These are phyloP conservation scores for Ophraella communa DNA, from an alignment of 2,888 invertebrate species.

Conservation along the genomic window DNA sequence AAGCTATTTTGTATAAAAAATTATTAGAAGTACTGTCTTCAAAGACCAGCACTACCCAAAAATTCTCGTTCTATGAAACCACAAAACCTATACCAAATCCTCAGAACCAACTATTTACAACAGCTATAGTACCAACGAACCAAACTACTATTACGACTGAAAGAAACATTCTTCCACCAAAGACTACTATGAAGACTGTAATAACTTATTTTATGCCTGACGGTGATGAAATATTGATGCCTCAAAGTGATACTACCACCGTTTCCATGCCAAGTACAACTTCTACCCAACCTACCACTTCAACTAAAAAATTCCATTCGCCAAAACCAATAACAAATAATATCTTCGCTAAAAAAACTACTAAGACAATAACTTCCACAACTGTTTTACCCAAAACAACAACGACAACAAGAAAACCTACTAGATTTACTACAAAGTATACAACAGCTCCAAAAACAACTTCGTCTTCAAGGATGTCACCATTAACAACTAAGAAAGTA, in stretches of 20 bases:
- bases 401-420: neutral
- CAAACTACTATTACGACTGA: neutral
- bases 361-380: conserved; percentile 2
- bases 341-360: neutral
- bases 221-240: conserved; percentile 34
- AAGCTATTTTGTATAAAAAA: conserved; percentile 50
- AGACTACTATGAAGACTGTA: conserved; percentile 33
- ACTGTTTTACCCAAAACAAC: neutral
- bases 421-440: neutral
- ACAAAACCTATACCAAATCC: neutral
- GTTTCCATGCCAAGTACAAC: conserved; percentile 2
- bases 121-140: conserved; percentile 36
- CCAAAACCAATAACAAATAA: neutral
- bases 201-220: conserved; percentile 46
- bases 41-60: conserved; percentile 40
- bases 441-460: neutral
- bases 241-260: conserved; percentile 13
- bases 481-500: neutral
- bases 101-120: neutral
- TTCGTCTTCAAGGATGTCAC: neutral
- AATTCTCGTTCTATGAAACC: conserved; percentile 13
- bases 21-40: conserved; percentile 48
- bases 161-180: neutral
- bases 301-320: neutral
- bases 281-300: conserved; percentile 24